phyloP scores from a whole-genome alignment of 2,113 vertebrate genomes.

The Fregetta grallaria region DNA sequence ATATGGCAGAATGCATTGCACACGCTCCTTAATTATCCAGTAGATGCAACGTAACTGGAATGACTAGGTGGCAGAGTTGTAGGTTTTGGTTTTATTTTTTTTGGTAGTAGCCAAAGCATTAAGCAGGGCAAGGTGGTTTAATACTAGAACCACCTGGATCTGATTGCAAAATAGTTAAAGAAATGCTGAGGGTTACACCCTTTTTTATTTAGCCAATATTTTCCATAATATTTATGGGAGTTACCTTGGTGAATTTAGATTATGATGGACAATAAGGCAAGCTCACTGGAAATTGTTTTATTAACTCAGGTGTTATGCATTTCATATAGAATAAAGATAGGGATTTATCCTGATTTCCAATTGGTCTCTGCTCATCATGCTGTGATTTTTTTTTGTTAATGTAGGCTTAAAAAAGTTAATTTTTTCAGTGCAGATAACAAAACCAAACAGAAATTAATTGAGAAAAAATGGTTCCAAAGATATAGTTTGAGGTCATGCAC shows the following conservation, averaged over 20 bases:
- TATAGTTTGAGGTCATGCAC: conserved; percentile 24
- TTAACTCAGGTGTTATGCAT: neutral
- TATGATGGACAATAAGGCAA: conserved; percentile 5
- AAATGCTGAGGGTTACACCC: neutral
- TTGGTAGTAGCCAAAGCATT: neutral
- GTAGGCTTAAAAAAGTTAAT: neutral
- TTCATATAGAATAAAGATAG: conserved; percentile 1
- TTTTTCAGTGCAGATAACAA: conserved; percentile 29
- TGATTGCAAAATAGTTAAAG: neutral
- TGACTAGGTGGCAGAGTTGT: neutral
- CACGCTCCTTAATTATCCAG: neutral
- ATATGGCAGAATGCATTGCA: neutral
- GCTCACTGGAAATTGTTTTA: neutral
- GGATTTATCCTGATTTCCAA: conserved; percentile 13
- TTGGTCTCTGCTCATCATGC: neutral
- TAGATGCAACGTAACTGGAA: neutral
- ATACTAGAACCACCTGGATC: neutral
- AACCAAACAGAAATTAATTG: conserved; percentile 51
- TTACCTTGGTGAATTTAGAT: conserved; percentile 26
- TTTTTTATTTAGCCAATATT: neutral
- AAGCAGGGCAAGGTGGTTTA: neutral
- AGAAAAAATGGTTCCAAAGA: conserved; percentile 22
- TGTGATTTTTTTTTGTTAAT: neutral
- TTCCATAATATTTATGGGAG: neutral
- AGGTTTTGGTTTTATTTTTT: neutral